phyloP scores from a whole-genome alignment of 2,888 invertebrate species.

The Eilema griseolum region DNA sequence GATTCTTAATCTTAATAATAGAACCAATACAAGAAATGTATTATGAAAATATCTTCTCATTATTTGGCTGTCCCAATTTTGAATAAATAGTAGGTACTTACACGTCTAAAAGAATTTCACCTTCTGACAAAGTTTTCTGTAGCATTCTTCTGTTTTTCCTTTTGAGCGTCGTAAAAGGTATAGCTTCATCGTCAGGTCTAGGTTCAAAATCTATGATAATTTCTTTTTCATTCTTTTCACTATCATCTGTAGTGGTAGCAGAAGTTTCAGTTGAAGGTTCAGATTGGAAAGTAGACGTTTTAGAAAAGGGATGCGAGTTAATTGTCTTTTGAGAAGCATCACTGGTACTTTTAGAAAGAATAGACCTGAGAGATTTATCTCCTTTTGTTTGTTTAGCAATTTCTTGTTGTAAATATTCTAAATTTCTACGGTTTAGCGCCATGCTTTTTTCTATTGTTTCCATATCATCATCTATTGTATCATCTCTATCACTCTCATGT shows the following conservation, averaged over 20 bases:
- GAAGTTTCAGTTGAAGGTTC: slow-evolving; percentile 85
- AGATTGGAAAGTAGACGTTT: slow-evolving; percentile 85
- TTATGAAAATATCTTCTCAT: neutral
- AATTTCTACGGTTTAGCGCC: slow-evolving; percentile 82
- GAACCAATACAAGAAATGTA: neutral
- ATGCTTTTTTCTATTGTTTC: slow-evolving; percentile 84
- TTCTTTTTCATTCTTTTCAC: slow-evolving; percentile 91
- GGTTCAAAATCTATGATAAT: slow-evolving; percentile 96
- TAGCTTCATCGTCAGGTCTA: slow-evolving; percentile 88
- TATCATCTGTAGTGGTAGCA: slow-evolving; percentile 83
- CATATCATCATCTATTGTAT: slow-evolving; percentile 84
- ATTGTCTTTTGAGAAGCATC: slow-evolving; percentile 80
- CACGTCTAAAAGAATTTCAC: slow-evolving; percentile 90
- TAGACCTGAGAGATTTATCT: slow-evolving; percentile 76
- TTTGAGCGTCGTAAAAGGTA: slow-evolving; percentile 86
- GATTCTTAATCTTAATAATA: slow-evolving; percentile 1
- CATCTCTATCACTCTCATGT: slow-evolving; percentile 84
- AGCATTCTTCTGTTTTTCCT: slow-evolving; percentile 86
- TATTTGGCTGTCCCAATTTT: neutral
- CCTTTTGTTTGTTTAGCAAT: slow-evolving; percentile 82
- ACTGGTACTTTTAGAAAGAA: slow-evolving; percentile 80
- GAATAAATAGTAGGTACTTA: slow-evolving; percentile 59
- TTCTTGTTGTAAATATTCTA: slow-evolving; percentile 85
- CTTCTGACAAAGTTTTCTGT: slow-evolving; percentile 93
- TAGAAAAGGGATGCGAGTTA: slow-evolving; percentile 78